phyloP scores from a whole-genome alignment of 2,113 vertebrate genomes.

The Chaetodon auriga region DNA sequence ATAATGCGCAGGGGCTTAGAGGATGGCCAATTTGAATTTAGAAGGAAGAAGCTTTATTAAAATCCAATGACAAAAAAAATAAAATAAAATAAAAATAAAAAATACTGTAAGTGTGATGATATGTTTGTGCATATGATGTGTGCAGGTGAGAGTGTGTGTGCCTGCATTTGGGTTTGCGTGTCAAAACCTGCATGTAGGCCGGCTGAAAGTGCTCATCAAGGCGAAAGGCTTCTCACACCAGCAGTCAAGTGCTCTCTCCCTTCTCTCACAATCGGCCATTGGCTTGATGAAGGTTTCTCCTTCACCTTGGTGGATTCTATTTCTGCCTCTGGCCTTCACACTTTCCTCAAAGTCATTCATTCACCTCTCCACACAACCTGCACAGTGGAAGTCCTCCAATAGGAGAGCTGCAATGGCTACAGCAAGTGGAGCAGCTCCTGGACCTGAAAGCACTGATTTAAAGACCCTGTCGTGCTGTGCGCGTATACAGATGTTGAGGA shows the following conservation, averaged over 20 bases:
- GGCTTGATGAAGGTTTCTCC: conserved; percentile 64
- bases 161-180: neutral
- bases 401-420: neutral
- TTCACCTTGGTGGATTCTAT: conserved; percentile 52
- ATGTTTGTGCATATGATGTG: neutral
- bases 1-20: neutral
- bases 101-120: neutral
- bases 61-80: neutral
- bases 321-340: conserved; percentile 54
- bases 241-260: conserved; percentile 36
- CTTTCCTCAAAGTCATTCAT: conserved; percentile 60
- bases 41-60: neutral
- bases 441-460: conserved; percentile 6
- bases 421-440: neutral
- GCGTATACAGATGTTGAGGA: neutral
- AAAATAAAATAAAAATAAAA: neutral
- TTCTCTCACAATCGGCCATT: conserved; percentile 16
- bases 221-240: conserved; percentile 48
- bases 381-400: neutral
- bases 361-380: conserved; percentile 24
- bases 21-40: neutral
- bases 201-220: conserved; percentile 37
- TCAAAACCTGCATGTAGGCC: conserved; percentile 7
- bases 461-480: conserved; percentile 8
- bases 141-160: neutral